Evolutionary conservation across 2,797 vertebrate genomes (phyloP).

Genomic region (Tangara arthus): DNA sequence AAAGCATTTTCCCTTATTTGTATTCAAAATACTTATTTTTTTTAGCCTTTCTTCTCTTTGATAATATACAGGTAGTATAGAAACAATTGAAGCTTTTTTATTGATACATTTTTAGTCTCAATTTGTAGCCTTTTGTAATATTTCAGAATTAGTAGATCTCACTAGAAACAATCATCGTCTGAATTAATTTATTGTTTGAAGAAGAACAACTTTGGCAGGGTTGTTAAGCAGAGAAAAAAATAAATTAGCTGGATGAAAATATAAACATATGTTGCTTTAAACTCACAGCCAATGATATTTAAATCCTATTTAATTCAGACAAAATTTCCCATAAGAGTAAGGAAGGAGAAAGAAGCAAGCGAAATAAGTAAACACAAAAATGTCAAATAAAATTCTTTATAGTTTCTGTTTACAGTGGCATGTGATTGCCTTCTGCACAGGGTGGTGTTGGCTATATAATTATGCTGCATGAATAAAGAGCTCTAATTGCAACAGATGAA

Average conservation of each 20-base stretch:
- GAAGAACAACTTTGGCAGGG: constrained; percentile 15
- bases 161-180: not conserved
- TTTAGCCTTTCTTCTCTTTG: not conserved
- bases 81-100: not conserved
- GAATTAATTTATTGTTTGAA: constrained; percentile 37
- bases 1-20: rapidly evolving
- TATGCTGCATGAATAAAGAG: not conserved
- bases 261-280: constrained; percentile 49
- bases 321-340: constrained; percentile 38
- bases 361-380: constrained; percentile 17
- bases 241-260: constrained; percentile 32
- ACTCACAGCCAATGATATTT: constrained; percentile 39
- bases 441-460: not conserved
- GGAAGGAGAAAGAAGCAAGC: not conserved
- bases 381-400: constrained; percentile 28
- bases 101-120: not conserved
- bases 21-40: not conserved
- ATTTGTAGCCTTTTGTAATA: not conserved
- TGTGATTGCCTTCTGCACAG: constrained; percentile 21
- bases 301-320: constrained; percentile 42
- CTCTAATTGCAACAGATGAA: constrained; percentile 15
- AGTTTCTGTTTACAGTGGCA: constrained; percentile 20
- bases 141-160: not conserved
- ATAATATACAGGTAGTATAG: not conserved
- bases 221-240: constrained; percentile 33